Evolutionary conservation across 2,797 vertebrate genomes (phyloP).

Genomic region (Intellagama lesueurii): DNA sequence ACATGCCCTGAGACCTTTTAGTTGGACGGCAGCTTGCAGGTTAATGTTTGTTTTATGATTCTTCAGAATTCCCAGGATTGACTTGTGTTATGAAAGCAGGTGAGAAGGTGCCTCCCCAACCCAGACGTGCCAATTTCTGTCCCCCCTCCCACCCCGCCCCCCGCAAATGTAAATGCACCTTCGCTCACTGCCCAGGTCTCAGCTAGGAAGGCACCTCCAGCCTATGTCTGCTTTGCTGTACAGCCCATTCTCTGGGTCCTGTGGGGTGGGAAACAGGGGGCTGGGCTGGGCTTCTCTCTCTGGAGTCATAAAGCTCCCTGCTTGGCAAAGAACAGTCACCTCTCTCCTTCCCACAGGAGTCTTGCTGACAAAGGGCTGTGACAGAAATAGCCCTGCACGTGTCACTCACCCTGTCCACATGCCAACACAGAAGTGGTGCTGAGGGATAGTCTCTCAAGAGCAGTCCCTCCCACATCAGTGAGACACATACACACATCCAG

Average conservation of each 20-base stretch:
- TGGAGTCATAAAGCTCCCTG: too few species aligned
- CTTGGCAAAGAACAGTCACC: too few species aligned
- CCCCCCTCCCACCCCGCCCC: background rate
- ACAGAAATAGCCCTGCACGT: too few species aligned
- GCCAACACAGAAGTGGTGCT: accelerated
- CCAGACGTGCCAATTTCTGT: background rate
- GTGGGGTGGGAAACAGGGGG: background rate
- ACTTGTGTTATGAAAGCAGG: background rate
- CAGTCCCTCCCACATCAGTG: too few species aligned
- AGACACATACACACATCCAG: too few species aligned
- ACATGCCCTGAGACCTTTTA: background rate
- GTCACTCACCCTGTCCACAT: too few species aligned
- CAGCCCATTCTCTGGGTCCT: background rate
- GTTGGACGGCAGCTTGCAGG: background rate
- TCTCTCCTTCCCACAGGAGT: background rate
- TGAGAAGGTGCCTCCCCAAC: background rate
- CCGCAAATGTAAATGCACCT: background rate
- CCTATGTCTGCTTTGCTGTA: background rate
- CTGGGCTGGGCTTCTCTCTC: too few species aligned
- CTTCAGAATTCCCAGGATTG: background rate
- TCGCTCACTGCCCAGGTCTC: background rate
- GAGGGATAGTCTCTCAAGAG: background rate
- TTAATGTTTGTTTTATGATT: background rate
- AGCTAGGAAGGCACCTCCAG: background rate
- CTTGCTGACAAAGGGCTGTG: too few species aligned